Conservation (phyloP, 2,113 vertebrate species). For the Vulpes lagopus region DNA sequence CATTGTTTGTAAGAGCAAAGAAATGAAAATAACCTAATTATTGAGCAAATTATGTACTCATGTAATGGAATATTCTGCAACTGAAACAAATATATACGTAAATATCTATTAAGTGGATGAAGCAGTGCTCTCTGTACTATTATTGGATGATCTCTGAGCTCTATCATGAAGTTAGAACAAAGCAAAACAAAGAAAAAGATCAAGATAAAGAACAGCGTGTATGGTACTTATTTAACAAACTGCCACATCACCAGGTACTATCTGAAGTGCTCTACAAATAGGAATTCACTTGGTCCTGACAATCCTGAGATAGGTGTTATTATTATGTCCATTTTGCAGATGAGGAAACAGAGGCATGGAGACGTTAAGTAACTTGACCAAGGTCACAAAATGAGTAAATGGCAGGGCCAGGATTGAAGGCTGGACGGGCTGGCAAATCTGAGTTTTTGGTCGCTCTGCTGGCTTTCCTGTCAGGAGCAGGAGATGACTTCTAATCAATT, state of each 20-base stretch:
- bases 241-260: background rate
- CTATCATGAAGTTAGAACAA: background rate
- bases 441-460: background rate
- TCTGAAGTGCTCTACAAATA: background rate
- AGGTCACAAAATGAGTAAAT: background rate
- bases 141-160: background rate
- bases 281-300: background rate
- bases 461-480: background rate
- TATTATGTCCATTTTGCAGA: background rate
- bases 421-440: background rate
- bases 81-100: background rate
- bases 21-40: conserved; percentile 3
- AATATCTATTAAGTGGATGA: background rate
- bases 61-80: background rate
- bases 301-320: background rate
- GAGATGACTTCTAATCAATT: background rate
- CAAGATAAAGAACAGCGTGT: background rate
- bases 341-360: background rate
- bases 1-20: background rate
- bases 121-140: background rate
- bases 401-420: background rate
- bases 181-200: background rate
- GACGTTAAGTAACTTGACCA: background rate
- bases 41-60: conserved; percentile 4
- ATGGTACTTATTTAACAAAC: background rate